Conservation (phyloP, 2,797 vertebrate genomes). For the Furcifer pardalis region DNA sequence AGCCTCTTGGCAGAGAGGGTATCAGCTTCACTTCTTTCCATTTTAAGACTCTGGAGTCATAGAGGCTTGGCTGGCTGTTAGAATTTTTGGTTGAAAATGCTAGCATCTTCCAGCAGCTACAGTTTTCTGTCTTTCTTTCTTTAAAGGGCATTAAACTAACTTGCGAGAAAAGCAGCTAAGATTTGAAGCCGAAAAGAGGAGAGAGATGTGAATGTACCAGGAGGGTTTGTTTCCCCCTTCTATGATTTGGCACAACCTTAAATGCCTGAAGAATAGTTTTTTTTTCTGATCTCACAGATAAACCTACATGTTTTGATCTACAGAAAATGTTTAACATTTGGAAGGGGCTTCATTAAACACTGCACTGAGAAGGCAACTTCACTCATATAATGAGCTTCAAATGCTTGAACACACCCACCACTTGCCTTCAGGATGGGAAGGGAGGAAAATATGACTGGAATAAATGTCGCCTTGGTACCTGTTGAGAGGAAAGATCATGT, state of each 20-base stretch:
- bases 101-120: not conserved
- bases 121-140: not conserved
- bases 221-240: constrained; percentile 12
- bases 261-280: fast-evolving
- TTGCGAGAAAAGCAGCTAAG: not conserved
- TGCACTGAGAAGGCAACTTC: not conserved
- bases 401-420: not conserved
- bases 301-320: constrained; percentile 19
- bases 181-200: not conserved
- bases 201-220: too few relatives aligned
- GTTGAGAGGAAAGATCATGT: not conserved
- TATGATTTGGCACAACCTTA: constrained; percentile 7
- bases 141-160: not conserved
- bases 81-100: not conserved
- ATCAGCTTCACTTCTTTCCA: not conserved
- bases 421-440: not conserved
- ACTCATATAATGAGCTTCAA: not conserved
- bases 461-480: constrained; percentile 22
- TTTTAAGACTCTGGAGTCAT: constrained; percentile 21
- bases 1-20: constrained; percentile 40
- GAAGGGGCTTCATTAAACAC: not conserved
- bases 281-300: constrained; percentile 21
- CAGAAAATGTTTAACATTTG: fast-evolving
- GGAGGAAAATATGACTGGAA: fast-evolving
- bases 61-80: constrained; percentile 17